Evolutionary conservation across 2,113 vertebrate genomes (phyloP), one percentile per base, ranked within the genome.

Genomic region (Saguinus imperator): DNA sequence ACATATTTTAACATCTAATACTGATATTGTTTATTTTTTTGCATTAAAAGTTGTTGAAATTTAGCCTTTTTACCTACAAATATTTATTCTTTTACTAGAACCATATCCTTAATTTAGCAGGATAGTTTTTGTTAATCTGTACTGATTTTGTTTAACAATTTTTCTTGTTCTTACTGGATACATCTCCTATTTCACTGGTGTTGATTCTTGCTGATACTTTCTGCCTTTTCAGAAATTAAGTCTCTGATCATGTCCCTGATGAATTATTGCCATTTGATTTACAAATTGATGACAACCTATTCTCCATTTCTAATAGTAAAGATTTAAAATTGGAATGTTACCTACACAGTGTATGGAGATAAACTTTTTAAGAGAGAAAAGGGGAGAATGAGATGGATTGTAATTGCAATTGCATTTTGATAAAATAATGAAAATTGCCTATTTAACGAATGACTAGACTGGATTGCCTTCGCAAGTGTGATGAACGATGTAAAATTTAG

Each of bases 181-280:
- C 83, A 57, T 82, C 40, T 79, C 6, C 72, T 45, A 70, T 43
- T 40, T 58, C 37, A 48, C 11, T 81, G 17, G 13, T 17, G 29
- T 18, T 50, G 6, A 43, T 64, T 72, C 75, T 79, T 88, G 8
- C 81, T 81, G 32, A 85, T 82, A 25, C 27, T 83, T 88, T 87
- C n/a, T 83, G 14, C 73, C 40, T 83, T 72, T 88, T 57, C 12
- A 93, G 66, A 91, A 82, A 14, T 72, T 73, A 89, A 94, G 25
- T 77, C 35, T 35, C 1, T 18, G 3, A 25, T 23, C 0, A 20
- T 90, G 16, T 50, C 48, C 23, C 25, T 68, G 18, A 55, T 87
- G 37, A 94, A 55, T 96, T 93, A 73, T 66, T 81, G 81, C 37
- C 68, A 61, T 88, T 81, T 32, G 84, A 95, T 72, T 72, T 82